These are phyloP conservation scores for Actias luna DNA, from an alignment of 2,888 invertebrate genomes.

Conservation along the genomic window DNA sequence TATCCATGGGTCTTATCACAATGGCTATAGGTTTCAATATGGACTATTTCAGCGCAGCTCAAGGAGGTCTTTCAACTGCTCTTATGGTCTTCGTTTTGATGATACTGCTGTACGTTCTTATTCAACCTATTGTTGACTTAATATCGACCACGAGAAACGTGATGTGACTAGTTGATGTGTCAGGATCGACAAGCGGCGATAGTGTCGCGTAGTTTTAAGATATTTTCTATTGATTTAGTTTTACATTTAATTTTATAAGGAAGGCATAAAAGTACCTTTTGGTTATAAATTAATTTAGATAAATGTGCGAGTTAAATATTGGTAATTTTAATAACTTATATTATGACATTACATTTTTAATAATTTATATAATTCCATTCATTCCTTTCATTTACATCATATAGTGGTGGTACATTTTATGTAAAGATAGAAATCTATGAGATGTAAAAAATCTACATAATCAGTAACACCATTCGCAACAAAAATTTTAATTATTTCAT, in stretches of 20 bases:
- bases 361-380: neutral
- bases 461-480: neutral
- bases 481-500: conserved; percentile 5
- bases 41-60: conserved; percentile 52
- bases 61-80: conserved; percentile 56
- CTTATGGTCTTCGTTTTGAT: conserved; percentile 60
- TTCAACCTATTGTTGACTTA: conserved; percentile 66
- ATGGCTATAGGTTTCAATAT: conserved; percentile 69
- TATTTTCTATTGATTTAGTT: neutral
- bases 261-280: too few species aligned
- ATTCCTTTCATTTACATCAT: neutral
- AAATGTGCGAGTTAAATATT: neutral
- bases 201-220: conserved; percentile 48
- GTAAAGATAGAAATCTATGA: neutral
- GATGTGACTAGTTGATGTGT: conserved; percentile 57
- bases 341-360: conserved; percentile 9
- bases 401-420: neutral
- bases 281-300: neutral
- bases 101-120: conserved; percentile 54
- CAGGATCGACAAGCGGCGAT: conserved; percentile 52
- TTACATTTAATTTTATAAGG: too few species aligned
- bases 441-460: neutral
- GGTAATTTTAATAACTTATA: neutral
- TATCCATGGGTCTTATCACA: conserved; percentile 76
- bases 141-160: conserved; percentile 55